Evolutionary conservation across 2,797 vertebrate genomes (phyloP), one percentile per base, ranked within the genome.

Genomic region (Enteromius thamalakanensis): DNA sequence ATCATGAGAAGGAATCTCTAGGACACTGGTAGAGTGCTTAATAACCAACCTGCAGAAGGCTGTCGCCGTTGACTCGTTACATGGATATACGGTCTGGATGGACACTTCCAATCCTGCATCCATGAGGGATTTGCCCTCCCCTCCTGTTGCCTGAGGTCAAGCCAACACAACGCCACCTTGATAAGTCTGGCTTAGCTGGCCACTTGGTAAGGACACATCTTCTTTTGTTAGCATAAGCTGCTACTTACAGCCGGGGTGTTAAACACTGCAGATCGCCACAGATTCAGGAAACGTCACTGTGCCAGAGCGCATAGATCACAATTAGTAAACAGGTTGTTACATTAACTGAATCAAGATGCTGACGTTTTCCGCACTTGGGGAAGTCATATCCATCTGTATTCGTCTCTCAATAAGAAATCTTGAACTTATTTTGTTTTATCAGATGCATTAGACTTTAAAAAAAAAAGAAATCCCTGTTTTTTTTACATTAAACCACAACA

Each of bases 171-270:
- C 92, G 80, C 91, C 90, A 92, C 90, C 82, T 91, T 93, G 93
- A 93, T 94, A 94, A 96, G 90, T 94, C 94, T 94, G 93, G 94
- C 95, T 96, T 94, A 95, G 94, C 93, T 90, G 91, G 93, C 93
- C 93, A 87, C 93, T 94, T 92, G 94, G 94, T 95, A 95, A 95
- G 94, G 92, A 94, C 93, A 91, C 89, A 92, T 93, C 93, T 92
- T 89, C 92, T 94, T 94, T 92, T 94, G 92, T 92, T 90, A 89
- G 91, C 90, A 87, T 94, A 94, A 95, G 92, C 93, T 88, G 85
- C 86, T 82, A 89, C 87, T 93, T 93, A 93, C 84, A 89, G 88
- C 58, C 32, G 78, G 89, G 90, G 93, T 83, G 90, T 92, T 91
- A 90, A 92, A 92, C 88, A 86, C 86, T 74, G 65, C 89, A 90